Evolutionary conservation across 2,113 vertebrate genomes (phyloP).

Genomic region (Isurus oxyrinchus): DNA sequence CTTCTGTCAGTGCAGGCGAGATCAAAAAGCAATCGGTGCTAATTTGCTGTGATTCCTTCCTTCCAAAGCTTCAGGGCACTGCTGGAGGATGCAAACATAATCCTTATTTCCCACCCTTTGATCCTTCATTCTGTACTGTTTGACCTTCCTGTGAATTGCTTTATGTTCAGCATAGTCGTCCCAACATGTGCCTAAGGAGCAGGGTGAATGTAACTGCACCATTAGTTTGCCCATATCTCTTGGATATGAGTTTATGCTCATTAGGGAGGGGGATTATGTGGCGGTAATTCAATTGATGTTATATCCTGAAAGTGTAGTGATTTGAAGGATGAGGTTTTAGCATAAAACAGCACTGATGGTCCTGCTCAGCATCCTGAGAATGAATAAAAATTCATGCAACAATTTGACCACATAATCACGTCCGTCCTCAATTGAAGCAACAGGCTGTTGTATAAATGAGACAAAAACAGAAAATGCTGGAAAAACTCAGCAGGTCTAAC

Average conservation of each 20-base stretch:
- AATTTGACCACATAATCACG: background rate
- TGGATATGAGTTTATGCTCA: background rate
- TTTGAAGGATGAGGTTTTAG: background rate
- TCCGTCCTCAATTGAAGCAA: background rate
- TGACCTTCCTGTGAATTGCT: background rate
- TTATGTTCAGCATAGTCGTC: background rate
- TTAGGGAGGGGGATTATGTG: background rate
- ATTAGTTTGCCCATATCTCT: background rate
- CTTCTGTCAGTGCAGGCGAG: background rate
- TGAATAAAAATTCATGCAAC: background rate
- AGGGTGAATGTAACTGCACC: background rate
- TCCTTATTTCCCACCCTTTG: slow-evolving; percentile 22
- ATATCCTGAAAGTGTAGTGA: background rate
- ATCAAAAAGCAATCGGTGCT: background rate
- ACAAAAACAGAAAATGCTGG: too few relatives aligned
- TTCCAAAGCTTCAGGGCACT: background rate
- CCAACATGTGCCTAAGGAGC: background rate
- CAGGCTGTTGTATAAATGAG: background rate
- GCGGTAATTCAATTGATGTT: background rate
- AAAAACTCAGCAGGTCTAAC: too few relatives aligned
- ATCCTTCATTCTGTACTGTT: background rate
- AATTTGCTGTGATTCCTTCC: background rate
- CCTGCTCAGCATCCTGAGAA: background rate
- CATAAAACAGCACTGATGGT: too few relatives aligned
- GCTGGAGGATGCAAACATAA: background rate